Conservation (phyloP, 1,140 invertebrate species). For the Bicyclus anynana region DNA sequence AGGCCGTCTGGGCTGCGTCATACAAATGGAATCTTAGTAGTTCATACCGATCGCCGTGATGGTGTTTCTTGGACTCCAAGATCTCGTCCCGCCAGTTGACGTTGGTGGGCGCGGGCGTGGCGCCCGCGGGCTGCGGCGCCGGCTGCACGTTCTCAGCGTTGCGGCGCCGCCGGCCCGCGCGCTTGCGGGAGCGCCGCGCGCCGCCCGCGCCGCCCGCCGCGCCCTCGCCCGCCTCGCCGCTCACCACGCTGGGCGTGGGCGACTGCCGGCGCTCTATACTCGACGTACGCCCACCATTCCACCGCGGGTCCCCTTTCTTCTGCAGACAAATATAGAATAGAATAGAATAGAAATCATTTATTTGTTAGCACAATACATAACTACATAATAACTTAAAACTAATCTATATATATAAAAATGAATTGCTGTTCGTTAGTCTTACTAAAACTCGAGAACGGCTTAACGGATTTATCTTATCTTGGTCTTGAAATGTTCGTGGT, state of each 20-base stretch:
- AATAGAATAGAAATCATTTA: not conserved
- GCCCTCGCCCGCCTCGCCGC: constrained; percentile 17
- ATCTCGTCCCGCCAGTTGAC: constrained; percentile 65
- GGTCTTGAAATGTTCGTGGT: no score
- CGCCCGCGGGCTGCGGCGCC: constrained; percentile 26
- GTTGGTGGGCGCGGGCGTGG: constrained; percentile 29
- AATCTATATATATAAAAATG: no score
- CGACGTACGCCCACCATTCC: constrained; percentile 34
- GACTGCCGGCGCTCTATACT: constrained; percentile 49
- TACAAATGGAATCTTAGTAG: no score
- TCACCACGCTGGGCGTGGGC: constrained; percentile 32
- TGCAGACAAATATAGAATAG: constrained; percentile 12
- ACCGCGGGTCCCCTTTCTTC: constrained; percentile 43
- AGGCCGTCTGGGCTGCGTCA: no score
- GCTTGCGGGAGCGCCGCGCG: constrained; percentile 30
- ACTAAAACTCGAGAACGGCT: no score
- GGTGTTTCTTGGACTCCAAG: constrained; percentile 58
- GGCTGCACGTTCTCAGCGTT: constrained; percentile 35
- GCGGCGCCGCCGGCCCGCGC: constrained; percentile 31
- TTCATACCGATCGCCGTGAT: constrained; percentile 43
- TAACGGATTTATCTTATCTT: no score
- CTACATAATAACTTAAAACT: no score
- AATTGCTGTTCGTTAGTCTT: no score
- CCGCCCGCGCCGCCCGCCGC: constrained; percentile 20
- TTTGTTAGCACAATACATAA: no score